These are phyloP conservation scores for Daubentonia madagascariensis DNA, from an alignment of 2,113 vertebrate genomes.

Conservation along the genomic window DNA sequence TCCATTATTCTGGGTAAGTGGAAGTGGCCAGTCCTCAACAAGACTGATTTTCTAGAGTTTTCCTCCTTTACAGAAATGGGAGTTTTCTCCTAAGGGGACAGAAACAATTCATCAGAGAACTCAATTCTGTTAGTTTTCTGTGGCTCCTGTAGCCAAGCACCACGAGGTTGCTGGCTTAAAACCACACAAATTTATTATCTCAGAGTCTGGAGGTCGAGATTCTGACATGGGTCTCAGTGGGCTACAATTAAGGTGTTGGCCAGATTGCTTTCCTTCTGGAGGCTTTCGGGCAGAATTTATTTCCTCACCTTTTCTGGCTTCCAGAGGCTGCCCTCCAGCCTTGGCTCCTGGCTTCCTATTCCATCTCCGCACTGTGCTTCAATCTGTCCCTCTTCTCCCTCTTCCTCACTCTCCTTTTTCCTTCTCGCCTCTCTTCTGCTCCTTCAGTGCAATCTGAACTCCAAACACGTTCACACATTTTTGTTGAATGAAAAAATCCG, in stretches of 20 bases:
- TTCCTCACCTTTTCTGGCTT: background rate
- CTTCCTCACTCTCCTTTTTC: background rate
- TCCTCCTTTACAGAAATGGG: background rate
- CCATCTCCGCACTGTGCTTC: background rate
- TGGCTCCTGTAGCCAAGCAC: too few relatives aligned
- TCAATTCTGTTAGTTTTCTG: background rate
- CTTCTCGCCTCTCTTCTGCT: background rate
- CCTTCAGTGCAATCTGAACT: too few relatives aligned
- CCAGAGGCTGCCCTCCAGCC: too few relatives aligned
- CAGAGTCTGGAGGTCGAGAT: background rate
- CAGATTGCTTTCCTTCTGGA: accelerated
- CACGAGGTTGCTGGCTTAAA: background rate
- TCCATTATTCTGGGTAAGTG: background rate
- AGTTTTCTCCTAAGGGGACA: background rate
- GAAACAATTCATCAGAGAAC: background rate
- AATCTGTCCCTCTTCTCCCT: background rate
- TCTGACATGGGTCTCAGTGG: accelerated
- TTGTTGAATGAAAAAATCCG: background rate
- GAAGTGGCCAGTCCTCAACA: accelerated
- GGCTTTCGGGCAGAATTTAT: background rate
- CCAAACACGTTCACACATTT: background rate
- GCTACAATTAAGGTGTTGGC: too few relatives aligned
- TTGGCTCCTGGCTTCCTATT: accelerated
- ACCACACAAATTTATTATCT: background rate
- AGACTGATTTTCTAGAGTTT: background rate